Evolutionary conservation across 1,140 invertebrate species (phyloP), one percentile per base, ranked within the genome.

Genomic region (Psilanteris sp.): DNA sequence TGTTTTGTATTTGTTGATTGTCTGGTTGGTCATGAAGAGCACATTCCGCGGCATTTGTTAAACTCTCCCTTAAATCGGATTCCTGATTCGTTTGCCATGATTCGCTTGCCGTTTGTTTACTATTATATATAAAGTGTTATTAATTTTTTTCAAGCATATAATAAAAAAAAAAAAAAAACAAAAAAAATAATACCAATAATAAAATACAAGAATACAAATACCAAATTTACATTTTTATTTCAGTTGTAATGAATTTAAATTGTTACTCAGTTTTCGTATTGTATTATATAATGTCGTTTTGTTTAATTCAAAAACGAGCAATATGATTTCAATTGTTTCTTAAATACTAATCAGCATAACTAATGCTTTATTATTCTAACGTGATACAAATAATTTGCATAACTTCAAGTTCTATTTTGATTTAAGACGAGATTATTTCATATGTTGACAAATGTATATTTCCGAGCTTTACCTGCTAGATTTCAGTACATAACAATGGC

Each of bases 401-500:
- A n/a, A n/a, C 34, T 27, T n/a, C 15, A 43, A 64, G 11, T 43
- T 66, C 18, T 44, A 15, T 32, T 46, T 48, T 41, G 14, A 4
- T 18, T 36, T 29, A 34, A 20, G 26, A 18, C 27, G 13, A 29
- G 29, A 61, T 71, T 54, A 61, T 44, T 44, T 11, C 1, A 39
- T 43, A 11, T 10, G 41, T 48, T 32, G n/a, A 16, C n/a, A 50
- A 46, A 55, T 66, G 29, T 32, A 48, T 41, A 57, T 50, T 66
- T 66, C 26, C n/a, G 20, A 61, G 32, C 7, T 43, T 80, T 81
- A 87, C 86, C 83, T 84, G 68, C 54, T 77, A 37, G 81, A 83
- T 68, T 79, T 86, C 14, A 87, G 57, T 15, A 50, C 37, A 62
- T 85, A 87, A 79, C 70, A 81, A 78, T 81, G 26, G 15, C 39